A percentile compares a stretch with the other conserved stretches of the same genome.
phyloP scores from a whole-genome alignment of 1,140 invertebrate species.

The Antheraea mylitta region DNA sequence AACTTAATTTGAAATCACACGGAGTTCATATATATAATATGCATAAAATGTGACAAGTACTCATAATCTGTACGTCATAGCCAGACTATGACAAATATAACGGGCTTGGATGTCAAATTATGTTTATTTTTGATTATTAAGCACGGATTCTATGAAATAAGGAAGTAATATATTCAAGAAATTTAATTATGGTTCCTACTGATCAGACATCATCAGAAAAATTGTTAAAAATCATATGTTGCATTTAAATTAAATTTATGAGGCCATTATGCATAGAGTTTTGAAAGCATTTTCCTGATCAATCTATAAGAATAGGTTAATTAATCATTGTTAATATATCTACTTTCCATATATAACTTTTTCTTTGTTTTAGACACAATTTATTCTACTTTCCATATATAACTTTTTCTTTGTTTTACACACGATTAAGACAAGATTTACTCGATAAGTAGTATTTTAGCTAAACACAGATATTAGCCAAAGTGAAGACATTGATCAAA shows the following conservation, averaged over 20 bases:
- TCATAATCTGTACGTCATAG: too few species aligned
- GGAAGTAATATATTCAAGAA: not conserved
- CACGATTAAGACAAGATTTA: not conserved
- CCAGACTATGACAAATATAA: too few species aligned
- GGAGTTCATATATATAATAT: too few species aligned
- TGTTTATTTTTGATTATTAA: too few species aligned
- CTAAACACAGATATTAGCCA: not conserved
- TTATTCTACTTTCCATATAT: too few species aligned
- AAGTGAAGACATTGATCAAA: not conserved
- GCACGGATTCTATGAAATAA: not conserved
- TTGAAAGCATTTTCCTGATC: not conserved
- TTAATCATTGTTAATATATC: too few species aligned
- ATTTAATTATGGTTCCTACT: not conserved
- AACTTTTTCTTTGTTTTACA: not conserved
- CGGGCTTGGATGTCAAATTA: too few species aligned
- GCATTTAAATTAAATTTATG: not conserved
- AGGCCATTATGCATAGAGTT: not conserved
- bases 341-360: too few species aligned
- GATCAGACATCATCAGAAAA: not conserved
- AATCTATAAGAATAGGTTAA: not conserved
- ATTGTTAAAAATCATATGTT: not conserved
- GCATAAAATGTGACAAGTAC: too few species aligned
- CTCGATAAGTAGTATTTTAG: not conserved
- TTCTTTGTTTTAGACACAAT: not conserved
- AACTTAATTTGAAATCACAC: too few species aligned